phyloP scores from a whole-genome alignment of 2,797 vertebrate genomes.

The Typhlichthys eigenmanni region DNA sequence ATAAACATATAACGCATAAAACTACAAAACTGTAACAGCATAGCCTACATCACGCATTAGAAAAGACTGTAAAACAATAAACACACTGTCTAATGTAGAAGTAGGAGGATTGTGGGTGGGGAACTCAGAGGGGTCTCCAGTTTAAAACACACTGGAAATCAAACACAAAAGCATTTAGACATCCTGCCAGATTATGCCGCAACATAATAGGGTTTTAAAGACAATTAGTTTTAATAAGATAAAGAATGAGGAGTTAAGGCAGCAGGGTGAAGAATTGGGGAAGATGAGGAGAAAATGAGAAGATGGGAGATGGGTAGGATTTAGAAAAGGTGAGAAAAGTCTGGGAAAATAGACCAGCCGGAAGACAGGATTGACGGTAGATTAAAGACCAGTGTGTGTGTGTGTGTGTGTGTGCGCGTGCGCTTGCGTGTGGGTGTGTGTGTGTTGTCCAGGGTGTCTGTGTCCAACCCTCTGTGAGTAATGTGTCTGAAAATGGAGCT shows the following conservation, averaged over 20 bases:
- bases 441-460: slow-evolving; percentile 63
- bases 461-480: slow-evolving; percentile 95
- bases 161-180: too few relatives aligned
- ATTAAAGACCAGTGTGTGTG: slow-evolving; percentile 27
- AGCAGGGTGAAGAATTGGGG: too few relatives aligned
- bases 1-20: too few relatives aligned
- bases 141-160: slow-evolving; percentile 28
- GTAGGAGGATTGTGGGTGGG: too few relatives aligned
- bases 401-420: slow-evolving; percentile 10
- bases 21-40: too few relatives aligned
- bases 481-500: slow-evolving; percentile 89
- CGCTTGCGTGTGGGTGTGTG: slow-evolving; percentile 10
- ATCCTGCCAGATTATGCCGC: too few relatives aligned
- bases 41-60: too few relatives aligned
- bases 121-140: background rate
- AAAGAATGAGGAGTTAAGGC: background rate
- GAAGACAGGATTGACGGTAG: slow-evolving; percentile 39
- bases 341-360: slow-evolving; percentile 40
- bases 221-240: background rate
- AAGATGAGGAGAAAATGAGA: background rate
- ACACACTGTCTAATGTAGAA: too few relatives aligned
- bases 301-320: slow-evolving; percentile 14
- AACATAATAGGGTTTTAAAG: background rate
- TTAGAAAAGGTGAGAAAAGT: slow-evolving; percentile 33
- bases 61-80: too few relatives aligned